phyloP scores from a whole-genome alignment of 2,113 vertebrate species.

The Telmatochromis sp. region DNA sequence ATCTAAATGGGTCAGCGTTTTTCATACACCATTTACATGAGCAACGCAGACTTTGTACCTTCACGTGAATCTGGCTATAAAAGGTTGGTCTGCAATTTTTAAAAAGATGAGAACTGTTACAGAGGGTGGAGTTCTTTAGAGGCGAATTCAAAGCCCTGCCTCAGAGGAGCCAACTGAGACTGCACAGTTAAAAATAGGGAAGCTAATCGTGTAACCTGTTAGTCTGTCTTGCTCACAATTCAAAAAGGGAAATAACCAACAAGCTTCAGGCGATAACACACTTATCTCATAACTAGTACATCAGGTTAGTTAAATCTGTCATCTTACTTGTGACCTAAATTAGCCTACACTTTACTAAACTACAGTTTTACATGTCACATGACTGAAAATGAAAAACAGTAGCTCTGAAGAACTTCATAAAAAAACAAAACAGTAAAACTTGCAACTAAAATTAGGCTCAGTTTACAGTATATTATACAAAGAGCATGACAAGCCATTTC shows the following conservation, averaged over 20 bases:
- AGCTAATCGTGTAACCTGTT: background rate
- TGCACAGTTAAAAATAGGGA: background rate
- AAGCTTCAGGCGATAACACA: background rate
- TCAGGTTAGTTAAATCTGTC: background rate
- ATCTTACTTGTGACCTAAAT: background rate
- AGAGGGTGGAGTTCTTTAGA: constrained; percentile 23
- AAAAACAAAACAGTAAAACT: background rate
- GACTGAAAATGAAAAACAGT: background rate
- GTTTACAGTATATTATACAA: background rate
- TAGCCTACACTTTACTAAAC: background rate
- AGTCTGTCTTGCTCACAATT: background rate
- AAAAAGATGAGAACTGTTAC: background rate
- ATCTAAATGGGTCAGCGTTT: background rate
- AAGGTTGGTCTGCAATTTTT: background rate
- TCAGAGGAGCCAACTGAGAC: background rate
- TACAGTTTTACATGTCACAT: background rate
- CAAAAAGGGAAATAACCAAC: background rate
- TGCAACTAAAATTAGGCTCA: background rate
- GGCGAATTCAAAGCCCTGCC: constrained; percentile 12
- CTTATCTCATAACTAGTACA: background rate
- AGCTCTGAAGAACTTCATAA: background rate
- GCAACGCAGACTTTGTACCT: background rate
- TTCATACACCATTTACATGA: background rate
- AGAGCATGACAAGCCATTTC: background rate
- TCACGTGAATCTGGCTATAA: background rate